Conservation (phyloP, 37 sponge, comb jelly and placozoan genomes). For the Crambe crambe region DNA sequence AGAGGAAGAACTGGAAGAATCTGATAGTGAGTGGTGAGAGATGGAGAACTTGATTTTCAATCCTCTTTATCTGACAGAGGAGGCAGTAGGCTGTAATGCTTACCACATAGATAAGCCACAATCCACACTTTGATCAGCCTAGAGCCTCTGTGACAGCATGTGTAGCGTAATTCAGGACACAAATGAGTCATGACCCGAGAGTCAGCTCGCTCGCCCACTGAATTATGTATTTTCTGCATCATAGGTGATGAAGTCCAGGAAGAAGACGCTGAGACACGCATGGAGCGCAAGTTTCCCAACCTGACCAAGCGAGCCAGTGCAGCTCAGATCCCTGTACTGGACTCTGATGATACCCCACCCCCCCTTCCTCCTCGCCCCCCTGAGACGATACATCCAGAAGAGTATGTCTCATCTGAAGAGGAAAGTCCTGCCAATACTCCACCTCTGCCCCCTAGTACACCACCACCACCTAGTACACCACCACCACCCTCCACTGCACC, state of each 20-base stretch:
- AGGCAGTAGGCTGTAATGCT: too few species aligned
- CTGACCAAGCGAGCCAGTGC: conserved; percentile 24
- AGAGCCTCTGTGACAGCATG: too few species aligned
- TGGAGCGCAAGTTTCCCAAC: conserved; percentile 43
- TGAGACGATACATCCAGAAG: conserved; percentile 20
- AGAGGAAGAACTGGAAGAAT: neutral
- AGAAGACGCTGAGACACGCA: conserved; percentile 25
- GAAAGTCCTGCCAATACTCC: neutral
- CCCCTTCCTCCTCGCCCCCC: conserved; percentile 73
- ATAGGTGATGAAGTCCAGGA: conserved; percentile 44
- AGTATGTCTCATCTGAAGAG: neutral
- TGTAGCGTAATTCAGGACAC: too few species aligned
- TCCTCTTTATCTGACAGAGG: too few species aligned
- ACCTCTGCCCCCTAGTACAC: conserved; percentile 39
- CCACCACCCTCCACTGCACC: neutral
- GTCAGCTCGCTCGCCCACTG: too few species aligned
- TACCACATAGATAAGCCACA: too few species aligned
- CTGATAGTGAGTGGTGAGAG: conserved; percentile 11
- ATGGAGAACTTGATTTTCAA: too few species aligned
- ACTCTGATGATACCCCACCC: conserved; percentile 54
- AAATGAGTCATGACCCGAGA: too few species aligned
- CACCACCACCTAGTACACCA: conserved; percentile 19
- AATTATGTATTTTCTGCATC: too few species aligned
- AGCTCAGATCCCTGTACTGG: neutral
- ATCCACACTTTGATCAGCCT: too few species aligned